These are phyloP conservation scores for Phaonia tiefii DNA, from an alignment of 2,888 invertebrate species.

Conservation along the genomic window DNA sequence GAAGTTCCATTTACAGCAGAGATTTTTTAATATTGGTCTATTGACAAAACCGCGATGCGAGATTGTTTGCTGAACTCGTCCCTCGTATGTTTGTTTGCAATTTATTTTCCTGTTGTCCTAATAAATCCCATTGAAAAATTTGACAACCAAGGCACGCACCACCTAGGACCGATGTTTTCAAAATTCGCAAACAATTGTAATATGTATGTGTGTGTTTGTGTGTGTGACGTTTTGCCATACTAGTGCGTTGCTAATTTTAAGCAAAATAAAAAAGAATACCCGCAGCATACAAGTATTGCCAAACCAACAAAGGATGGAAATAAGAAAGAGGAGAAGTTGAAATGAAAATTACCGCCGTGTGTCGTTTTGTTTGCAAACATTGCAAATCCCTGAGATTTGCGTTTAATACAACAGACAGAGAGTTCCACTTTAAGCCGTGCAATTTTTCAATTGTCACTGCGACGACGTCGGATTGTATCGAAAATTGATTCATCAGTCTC, in stretches of 20 bases:
- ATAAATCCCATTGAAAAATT: constrained; percentile 64
- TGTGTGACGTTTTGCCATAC: constrained; percentile 48
- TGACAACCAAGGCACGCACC: constrained; percentile 64
- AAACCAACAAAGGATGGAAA: background rate
- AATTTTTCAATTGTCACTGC: constrained; percentile 77
- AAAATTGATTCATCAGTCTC: constrained; percentile 44
- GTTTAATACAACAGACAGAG: constrained; percentile 42
- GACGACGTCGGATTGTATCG: constrained; percentile 39
- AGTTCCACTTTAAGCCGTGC: constrained; percentile 66
- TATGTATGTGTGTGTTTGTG: constrained; percentile 34
- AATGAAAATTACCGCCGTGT: constrained; percentile 60
- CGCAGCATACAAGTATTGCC: constrained; percentile 18
- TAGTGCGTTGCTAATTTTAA: constrained; percentile 63
- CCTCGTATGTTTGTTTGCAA: constrained; percentile 51
- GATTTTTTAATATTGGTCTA: constrained; percentile 27
- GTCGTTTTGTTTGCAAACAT: constrained; percentile 68
- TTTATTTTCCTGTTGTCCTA: constrained; percentile 62
- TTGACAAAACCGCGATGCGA: constrained; percentile 31
- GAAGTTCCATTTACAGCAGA: background rate
- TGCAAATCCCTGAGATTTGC: constrained; percentile 61
- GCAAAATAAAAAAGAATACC: constrained; percentile 19
- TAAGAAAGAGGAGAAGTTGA: constrained; percentile 20
- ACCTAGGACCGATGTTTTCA: constrained; percentile 9
- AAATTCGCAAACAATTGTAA: constrained; percentile 24
- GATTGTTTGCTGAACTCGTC: background rate